Base-by-base conservation (phyloP, 2,888 invertebrate genomes). In the Drosophila fungiperda region DNA sequence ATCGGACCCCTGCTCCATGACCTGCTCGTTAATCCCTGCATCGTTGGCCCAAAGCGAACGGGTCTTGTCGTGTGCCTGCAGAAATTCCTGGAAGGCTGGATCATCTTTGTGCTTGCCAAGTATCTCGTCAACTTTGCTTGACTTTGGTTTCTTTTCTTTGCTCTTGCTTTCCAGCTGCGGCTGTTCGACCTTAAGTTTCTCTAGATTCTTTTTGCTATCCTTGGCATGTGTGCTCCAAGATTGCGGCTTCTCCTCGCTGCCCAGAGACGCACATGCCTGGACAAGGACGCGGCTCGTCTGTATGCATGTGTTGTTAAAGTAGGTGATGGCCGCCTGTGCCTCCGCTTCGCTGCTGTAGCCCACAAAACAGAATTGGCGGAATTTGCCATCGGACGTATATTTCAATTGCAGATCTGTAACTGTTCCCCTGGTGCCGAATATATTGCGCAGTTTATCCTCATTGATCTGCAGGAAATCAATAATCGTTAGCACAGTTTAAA, bases 361-460 rank as follows among this genome's bases (percentile, higher is more conserved):
- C 82, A 99, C 94, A 91, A 99, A 99, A 6, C 96, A 98, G 94
- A 99, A 99, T 87, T 97, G 96, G 69, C 99, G 95, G 92, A 99
- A 99, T 91, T 96, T 96, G 11, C 99, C 99, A 94, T 97, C 96
- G 83, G 96, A 68, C 0, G 98, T 98, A 90, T 97, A 99, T 92
- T 99, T 99, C 9, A 99, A 93, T 88, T 98, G 97, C 9, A 99
- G 95, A 94, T 99, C 99, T 9, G 99, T 99, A 11, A 99, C 95
- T 75, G 95, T 95, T 29, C 98, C 98, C 90, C 97, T 96, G 85
- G 95, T 93, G 57, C 95, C 94, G 92, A 99, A 99, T 62, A 96
- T 92, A 81, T 96, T 94, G 83, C 95, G 95, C 17, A 99, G 92
- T 91, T 96, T 96, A 1, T 96, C 95, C 76, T 96, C 96, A 17